These are phyloP conservation scores for Borostomias antarcticus DNA, from an alignment of 2,797 vertebrate genomes.

Conservation along the genomic window DNA sequence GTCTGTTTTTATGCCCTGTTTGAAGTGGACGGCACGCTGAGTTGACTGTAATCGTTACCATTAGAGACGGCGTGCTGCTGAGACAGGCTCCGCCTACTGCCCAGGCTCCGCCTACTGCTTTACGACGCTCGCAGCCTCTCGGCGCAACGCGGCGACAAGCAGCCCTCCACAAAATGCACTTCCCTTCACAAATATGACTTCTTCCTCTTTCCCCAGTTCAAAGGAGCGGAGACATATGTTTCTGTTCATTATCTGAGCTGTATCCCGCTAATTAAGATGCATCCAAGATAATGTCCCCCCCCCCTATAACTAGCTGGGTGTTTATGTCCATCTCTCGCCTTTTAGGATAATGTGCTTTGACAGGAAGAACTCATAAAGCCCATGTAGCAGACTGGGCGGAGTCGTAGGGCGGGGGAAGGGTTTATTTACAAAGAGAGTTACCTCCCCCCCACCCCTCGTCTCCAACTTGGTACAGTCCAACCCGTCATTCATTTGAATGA, in stretches of 20 bases:
- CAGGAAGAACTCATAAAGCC: conserved; percentile 72
- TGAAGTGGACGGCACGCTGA: conserved; percentile 32
- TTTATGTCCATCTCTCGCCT: conserved; percentile 48
- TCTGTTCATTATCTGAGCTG: conserved; percentile 51
- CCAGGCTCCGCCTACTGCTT: conserved; percentile 33
- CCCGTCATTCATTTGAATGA: conserved; percentile 18
- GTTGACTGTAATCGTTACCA: conserved; percentile 43
- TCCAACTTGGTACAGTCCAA: not conserved
- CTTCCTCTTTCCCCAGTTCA: conserved; percentile 29
- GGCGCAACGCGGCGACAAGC: no score
- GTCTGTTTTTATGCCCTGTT: conserved; percentile 46
- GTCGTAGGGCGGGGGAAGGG: conserved; percentile 62
- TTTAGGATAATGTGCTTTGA: conserved; percentile 67
- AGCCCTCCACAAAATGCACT: not conserved
- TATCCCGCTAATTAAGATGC: conserved; percentile 59
- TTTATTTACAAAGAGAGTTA: conserved; percentile 75
- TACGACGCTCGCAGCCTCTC: conserved; percentile 20
- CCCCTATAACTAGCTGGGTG: conserved; percentile 52
- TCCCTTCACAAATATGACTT: not conserved
- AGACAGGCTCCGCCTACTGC: conserved; percentile 24
- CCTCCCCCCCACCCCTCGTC: conserved; percentile 17
- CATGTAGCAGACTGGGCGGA: conserved; percentile 70
- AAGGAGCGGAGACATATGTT: conserved; percentile 45
- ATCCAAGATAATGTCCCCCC: conserved; percentile 45
- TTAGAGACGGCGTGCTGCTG: conserved; percentile 46